Evolutionary conservation across 2,888 invertebrate species (phyloP).

Genomic region (Amphimallon solstitiale): DNA sequence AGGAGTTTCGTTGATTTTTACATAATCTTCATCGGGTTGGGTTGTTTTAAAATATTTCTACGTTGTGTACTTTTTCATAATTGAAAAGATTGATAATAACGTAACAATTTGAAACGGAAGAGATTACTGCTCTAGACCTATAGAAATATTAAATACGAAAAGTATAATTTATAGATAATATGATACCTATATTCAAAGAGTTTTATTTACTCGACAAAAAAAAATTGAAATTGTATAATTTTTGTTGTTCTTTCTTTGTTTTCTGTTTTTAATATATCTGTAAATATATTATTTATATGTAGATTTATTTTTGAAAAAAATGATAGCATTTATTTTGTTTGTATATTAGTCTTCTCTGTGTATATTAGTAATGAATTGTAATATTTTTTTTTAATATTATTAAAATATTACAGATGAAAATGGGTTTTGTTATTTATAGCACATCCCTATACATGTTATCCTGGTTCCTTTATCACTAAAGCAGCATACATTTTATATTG

Average conservation of each 20-base stretch:
- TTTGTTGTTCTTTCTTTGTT: constrained; percentile 31
- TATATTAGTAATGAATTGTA: constrained; percentile 17
- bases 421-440: neutral
- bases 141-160: no score
- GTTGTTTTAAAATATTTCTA: no score
- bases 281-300: constrained; percentile 28
- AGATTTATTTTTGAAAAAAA: constrained; percentile 18
- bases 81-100: no score
- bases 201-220: neutral
- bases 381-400: constrained; percentile 21
- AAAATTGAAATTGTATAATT: constrained; percentile 26
- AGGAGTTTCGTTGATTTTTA: no score
- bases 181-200: constrained; percentile 8
- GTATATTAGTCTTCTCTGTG: constrained; percentile 17
- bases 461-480: no score
- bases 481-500: no score
- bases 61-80: no score
- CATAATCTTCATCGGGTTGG: no score
- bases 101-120: no score
- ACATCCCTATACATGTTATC: no score
- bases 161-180: no score
- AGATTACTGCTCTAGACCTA: no score
- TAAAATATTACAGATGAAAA: neutral
- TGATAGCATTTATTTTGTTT: constrained; percentile 28
- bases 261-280: neutral